phyloP scores from a whole-genome alignment of 2,888 invertebrate genomes.

The Alviniconcha strummeri region DNA sequence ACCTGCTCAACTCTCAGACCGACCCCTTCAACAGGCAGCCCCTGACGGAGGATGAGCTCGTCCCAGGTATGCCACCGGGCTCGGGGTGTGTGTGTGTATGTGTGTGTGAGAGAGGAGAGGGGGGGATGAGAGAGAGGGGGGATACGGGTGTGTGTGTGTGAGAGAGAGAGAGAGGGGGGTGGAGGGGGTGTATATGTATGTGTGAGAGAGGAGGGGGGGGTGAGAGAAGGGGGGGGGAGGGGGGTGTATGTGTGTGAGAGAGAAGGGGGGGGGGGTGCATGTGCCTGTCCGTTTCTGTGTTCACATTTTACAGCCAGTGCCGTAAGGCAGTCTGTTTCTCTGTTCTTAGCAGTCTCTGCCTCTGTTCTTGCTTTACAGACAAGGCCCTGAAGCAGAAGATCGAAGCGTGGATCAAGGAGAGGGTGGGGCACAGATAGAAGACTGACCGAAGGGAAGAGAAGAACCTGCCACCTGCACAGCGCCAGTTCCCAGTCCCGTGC shows the following conservation, averaged over 20 bases:
- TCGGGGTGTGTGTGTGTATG: background rate
- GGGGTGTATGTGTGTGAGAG: background rate
- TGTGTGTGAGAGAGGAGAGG: background rate
- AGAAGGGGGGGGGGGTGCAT: background rate
- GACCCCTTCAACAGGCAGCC: slow-evolving; percentile 98
- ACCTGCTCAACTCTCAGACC: slow-evolving; percentile 94
- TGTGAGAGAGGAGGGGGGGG: background rate
- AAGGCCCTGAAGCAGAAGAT: slow-evolving; percentile 90
- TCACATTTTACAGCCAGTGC: too few species aligned
- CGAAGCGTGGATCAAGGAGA: slow-evolving; percentile 89
- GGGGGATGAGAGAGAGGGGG: background rate
- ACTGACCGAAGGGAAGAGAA: background rate
- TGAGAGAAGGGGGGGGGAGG: background rate
- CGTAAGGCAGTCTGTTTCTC: background rate
- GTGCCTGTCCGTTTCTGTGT: background rate
- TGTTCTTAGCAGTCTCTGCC: background rate
- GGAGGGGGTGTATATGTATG: too few species aligned
- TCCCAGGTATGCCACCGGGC: slow-evolving; percentile 81
- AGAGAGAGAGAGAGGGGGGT: background rate
- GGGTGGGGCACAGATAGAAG: slow-evolving; percentile 63
- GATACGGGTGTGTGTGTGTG: background rate
- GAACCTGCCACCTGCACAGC: background rate
- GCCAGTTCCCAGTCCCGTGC: too few species aligned
- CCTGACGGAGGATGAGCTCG: slow-evolving; percentile 93
- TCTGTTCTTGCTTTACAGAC: slow-evolving; percentile 75